These are phyloP conservation scores for Papilio gigon DNA, from an alignment of 2,888 invertebrate species.

Conservation along the genomic window DNA sequence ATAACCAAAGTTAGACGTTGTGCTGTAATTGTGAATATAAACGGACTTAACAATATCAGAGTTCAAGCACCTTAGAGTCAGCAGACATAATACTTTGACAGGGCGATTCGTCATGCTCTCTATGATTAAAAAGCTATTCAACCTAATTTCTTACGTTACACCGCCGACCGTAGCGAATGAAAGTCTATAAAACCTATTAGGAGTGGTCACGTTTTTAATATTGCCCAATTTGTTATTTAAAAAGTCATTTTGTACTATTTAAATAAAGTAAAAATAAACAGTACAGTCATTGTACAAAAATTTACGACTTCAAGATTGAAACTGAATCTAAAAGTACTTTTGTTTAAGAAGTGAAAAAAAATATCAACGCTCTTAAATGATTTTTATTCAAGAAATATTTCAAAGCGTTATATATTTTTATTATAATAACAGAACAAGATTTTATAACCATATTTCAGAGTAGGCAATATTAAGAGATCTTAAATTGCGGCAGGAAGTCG, in stretches of 20 bases:
- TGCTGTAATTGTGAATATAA: not conserved
- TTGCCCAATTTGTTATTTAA: constrained; percentile 30
- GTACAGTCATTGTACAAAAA: constrained; percentile 32
- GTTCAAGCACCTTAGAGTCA: constrained; percentile 39
- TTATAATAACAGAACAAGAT: too few species aligned
- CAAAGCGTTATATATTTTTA: too few species aligned
- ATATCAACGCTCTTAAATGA: not conserved
- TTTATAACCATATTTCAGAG: too few species aligned
- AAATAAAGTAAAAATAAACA: constrained; percentile 22
- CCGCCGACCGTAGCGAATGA: constrained; percentile 42
- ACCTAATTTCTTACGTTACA: constrained; percentile 44
- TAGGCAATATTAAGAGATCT: too few species aligned
- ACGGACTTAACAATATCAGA: constrained; percentile 1
- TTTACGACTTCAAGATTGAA: not conserved
- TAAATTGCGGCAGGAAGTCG: too few species aligned
- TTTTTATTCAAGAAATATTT: too few species aligned
- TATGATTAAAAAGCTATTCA: constrained; percentile 49
- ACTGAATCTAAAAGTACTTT: not conserved
- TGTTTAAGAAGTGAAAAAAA: not conserved
- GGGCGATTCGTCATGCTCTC: constrained; percentile 47
- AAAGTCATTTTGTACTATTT: constrained; percentile 17
- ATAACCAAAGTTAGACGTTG: not conserved
- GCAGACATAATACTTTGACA: constrained; percentile 43
- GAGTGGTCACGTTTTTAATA: constrained; percentile 41
- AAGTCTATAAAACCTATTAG: constrained; percentile 39